phyloP scores from a whole-genome alignment of 2,888 invertebrate genomes.

The Spatulosminthurus flaviceps region DNA sequence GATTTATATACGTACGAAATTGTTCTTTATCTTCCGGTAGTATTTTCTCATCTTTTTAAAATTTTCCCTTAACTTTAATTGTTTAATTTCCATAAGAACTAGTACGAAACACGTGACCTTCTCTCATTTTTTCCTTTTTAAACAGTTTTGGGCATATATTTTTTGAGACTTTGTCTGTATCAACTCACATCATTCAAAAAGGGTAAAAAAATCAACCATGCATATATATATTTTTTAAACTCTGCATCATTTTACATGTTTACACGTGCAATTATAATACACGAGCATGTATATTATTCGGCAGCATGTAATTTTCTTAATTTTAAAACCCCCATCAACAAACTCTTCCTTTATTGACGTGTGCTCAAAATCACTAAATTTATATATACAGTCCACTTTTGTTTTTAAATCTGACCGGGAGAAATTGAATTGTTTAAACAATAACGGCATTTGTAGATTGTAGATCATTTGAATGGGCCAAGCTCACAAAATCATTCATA shows the following conservation, averaged over 20 bases:
- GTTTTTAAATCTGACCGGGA: neutral
- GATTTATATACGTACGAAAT: slow-evolving; percentile 18
- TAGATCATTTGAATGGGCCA: too few species aligned
- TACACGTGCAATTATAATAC: too few species aligned
- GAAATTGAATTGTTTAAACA: neutral
- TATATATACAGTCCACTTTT: neutral
- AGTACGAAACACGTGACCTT: slow-evolving; percentile 18
- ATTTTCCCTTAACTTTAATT: too few species aligned
- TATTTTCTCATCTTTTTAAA: neutral
- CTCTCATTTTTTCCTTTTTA: neutral
- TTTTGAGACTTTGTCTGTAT: too few species aligned
- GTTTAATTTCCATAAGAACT: neutral
- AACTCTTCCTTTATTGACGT: neutral
- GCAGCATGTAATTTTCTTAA: neutral
- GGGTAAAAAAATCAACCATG: neutral
- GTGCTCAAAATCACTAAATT: neutral
- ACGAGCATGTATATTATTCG: slow-evolving; percentile 4
- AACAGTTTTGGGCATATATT: too few species aligned
- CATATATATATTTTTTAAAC: neutral
- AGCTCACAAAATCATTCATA: too few species aligned
- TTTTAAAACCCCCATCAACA: neutral
- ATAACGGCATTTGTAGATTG: too few species aligned
- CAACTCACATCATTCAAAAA: neutral
- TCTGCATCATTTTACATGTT: too few species aligned
- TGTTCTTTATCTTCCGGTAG: slow-evolving; percentile 11